phyloP scores from a whole-genome alignment of 2,797 vertebrate species.

The Oreonectes daqikongensis region DNA sequence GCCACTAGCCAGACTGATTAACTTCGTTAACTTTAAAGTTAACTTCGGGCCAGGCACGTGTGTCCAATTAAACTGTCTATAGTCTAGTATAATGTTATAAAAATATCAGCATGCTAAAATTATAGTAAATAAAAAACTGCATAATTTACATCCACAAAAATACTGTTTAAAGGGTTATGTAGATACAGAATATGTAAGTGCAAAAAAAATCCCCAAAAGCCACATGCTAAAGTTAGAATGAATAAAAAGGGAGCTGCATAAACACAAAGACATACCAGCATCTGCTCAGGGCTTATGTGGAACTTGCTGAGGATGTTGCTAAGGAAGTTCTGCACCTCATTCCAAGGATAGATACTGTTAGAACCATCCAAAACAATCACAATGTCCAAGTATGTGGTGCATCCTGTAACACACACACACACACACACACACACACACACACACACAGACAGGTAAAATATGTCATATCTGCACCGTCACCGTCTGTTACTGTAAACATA shows the following conservation, averaged over 20 bases:
- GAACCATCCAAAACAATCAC: slow-evolving; percentile 94
- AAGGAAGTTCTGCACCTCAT: slow-evolving; percentile 93
- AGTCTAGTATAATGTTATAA: too few species aligned
- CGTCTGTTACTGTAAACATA: too few species aligned
- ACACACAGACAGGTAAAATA: too few species aligned
- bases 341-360: slow-evolving; percentile 99
- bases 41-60: too few species aligned
- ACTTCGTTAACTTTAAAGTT: too few species aligned
- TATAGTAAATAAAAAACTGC: neutral
- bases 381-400: slow-evolving; percentile 94
- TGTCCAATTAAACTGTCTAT: too few species aligned
- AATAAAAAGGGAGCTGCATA: neutral
- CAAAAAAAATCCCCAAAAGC: neutral
- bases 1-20: too few species aligned
- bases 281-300: slow-evolving; percentile 94
- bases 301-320: slow-evolving; percentile 93
- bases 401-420: slow-evolving; percentile 76
- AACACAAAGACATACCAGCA: slow-evolving; percentile 80
- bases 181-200: neutral
- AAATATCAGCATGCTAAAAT: neutral
- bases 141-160: neutral
- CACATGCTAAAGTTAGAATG: neutral
- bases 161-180: neutral
- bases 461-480: too few species aligned
- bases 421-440: neutral